These are phyloP conservation scores for Escarpia spicata DNA, from an alignment of 2,888 invertebrate species.

Conservation along the genomic window DNA sequence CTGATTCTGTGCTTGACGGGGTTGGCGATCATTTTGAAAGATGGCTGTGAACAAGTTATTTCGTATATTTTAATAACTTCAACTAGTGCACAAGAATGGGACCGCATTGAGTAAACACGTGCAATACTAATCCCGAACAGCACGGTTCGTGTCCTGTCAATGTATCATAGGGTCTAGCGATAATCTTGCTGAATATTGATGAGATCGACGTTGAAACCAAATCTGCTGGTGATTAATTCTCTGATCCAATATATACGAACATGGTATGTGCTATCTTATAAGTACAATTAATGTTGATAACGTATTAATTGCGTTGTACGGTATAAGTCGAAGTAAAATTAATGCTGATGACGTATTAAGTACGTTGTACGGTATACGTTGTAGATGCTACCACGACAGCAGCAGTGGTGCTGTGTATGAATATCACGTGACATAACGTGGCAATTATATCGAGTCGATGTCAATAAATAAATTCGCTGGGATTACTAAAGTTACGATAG, in stretches of 20 bases:
- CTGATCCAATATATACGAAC: background rate
- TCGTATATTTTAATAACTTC: background rate
- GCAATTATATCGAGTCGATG: background rate
- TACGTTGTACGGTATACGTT: background rate
- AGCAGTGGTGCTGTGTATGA: background rate
- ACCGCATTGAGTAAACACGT: background rate
- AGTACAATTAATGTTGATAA: background rate
- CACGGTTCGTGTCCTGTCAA: background rate
- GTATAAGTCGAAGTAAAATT: background rate
- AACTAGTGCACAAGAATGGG: background rate
- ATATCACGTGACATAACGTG: background rate
- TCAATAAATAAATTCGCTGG: background rate
- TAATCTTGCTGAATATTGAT: background rate
- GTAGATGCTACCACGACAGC: background rate
- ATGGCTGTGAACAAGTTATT: background rate
- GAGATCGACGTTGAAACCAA: background rate
- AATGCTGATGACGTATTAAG: background rate
- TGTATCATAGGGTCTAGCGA: background rate
- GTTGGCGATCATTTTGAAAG: no score
- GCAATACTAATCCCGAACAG: background rate
- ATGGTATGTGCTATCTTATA: background rate
- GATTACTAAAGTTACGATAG: no score
- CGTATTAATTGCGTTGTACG: background rate
- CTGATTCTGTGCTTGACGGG: background rate
- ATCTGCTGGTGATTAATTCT: background rate